These are phyloP conservation scores for Plotosus lineatus DNA, from an alignment of 2,113 vertebrate species.

Conservation along the genomic window DNA sequence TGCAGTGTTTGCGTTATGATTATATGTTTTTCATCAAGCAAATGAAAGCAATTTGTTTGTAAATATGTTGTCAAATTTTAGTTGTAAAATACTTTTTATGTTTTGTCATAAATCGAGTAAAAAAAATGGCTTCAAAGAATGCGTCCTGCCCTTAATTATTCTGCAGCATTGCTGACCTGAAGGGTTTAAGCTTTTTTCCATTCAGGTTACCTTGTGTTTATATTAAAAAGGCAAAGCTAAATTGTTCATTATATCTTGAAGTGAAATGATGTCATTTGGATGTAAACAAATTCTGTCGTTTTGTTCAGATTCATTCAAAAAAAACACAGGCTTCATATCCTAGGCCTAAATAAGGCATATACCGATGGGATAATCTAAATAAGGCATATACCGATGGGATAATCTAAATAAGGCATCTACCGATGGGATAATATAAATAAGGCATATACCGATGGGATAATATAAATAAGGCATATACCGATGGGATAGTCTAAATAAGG, in stretches of 20 bases:
- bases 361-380: conserved; percentile 66
- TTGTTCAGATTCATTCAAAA: not conserved
- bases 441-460: not conserved
- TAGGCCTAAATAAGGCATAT: not conserved
- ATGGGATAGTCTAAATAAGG: not conserved
- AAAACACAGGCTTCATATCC: not conserved
- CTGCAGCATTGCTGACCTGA: not conserved
- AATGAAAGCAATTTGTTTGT: conserved; percentile 82
- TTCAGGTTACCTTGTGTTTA: conserved; percentile 24
- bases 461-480: not conserved
- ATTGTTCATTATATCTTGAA: not conserved
- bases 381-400: not conserved
- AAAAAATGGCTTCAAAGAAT: conserved; percentile 78
- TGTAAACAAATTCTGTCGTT: not conserved
- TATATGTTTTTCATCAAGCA: conserved; percentile 71
- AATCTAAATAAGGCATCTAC: not conserved
- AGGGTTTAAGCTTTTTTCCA: not conserved
- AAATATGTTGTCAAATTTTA: conserved; percentile 98
- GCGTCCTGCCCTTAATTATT: conserved; percentile 67
- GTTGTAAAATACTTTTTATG: conserved; percentile 99
- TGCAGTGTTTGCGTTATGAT: conserved; percentile 55
- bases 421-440: not conserved
- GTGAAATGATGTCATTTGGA: not conserved
- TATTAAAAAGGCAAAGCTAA: conserved; percentile 24
- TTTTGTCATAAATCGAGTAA: conserved; percentile 99